Evolutionary conservation across 2,888 invertebrate genomes (phyloP).

Genomic region (Danaus chrysippus): DNA sequence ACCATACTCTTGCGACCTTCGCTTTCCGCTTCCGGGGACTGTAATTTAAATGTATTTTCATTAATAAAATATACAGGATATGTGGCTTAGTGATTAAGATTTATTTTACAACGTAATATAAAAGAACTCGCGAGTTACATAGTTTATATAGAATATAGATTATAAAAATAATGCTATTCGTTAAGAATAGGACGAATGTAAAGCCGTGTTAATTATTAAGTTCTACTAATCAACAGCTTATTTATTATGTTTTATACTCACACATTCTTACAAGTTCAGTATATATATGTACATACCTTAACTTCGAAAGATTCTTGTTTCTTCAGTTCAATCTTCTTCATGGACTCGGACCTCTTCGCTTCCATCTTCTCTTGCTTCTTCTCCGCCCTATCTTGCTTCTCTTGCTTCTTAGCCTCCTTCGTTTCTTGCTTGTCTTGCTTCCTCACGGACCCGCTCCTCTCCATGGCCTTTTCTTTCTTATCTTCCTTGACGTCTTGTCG

Average conservation of each 20-base stretch:
- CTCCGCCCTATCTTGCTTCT: slow-evolving; percentile 56
- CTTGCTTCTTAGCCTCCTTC: slow-evolving; percentile 51
- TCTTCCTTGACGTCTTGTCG: slow-evolving; percentile 34
- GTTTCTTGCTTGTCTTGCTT: slow-evolving; percentile 41
- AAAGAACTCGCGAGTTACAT: too few species aligned
- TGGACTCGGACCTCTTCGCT: slow-evolving; percentile 57
- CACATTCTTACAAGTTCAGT: not conserved
- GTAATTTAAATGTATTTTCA: slow-evolving; percentile 10
- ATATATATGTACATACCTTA: slow-evolving; percentile 46
- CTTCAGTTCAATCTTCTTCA: slow-evolving; percentile 61
- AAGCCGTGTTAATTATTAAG: too few species aligned
- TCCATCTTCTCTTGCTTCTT: slow-evolving; percentile 47
- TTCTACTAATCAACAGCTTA: too few species aligned
- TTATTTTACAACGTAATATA: not conserved
- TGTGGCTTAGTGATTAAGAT: too few species aligned
- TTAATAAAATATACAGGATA: not conserved
- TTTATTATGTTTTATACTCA: too few species aligned
- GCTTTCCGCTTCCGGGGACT: slow-evolving; percentile 57
- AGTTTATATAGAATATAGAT: too few species aligned
- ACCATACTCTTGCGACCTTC: slow-evolving; percentile 63
- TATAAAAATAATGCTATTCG: too few species aligned
- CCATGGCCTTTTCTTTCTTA: slow-evolving; percentile 46
- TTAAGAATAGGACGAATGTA: too few species aligned
- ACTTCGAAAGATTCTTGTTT: slow-evolving; percentile 66
- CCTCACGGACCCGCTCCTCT: slow-evolving; percentile 56